A percentile compares a stretch with the other conserved stretches of the same genome.
Conservation (phyloP, 1,140 invertebrate species). For the Drosophila novamexicana region DNA sequence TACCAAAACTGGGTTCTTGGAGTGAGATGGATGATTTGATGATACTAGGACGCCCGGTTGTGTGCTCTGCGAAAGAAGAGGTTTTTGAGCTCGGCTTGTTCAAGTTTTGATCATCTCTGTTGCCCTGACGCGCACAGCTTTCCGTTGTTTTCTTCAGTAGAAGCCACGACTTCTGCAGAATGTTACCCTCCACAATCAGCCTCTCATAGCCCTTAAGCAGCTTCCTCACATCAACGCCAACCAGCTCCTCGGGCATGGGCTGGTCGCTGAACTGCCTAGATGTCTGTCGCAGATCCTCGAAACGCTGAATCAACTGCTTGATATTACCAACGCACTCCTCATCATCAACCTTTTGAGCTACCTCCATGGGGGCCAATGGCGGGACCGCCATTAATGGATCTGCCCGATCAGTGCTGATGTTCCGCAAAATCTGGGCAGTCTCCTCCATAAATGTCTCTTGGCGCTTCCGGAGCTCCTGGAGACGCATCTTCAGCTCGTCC, state of each 20-base stretch:
- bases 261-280: constrained; percentile 53
- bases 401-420: constrained; percentile 39
- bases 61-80: constrained; percentile 38
- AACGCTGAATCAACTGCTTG: constrained; percentile 56
- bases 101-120: constrained; percentile 14
- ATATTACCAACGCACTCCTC: constrained; percentile 34
- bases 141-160: constrained; percentile 58
- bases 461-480: constrained; percentile 48
- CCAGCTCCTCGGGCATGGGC: constrained; percentile 56
- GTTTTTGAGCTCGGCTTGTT: constrained; percentile 18
- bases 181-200: constrained; percentile 55
- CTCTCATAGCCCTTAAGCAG: constrained; percentile 60
- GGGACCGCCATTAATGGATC: neutral
- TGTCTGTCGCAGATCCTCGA: constrained; percentile 62
- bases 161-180: constrained; percentile 59
- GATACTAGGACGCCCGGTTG: neutral
- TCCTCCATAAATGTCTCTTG: constrained; percentile 63
- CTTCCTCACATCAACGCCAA: constrained; percentile 59
- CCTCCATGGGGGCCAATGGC: neutral
- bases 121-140: constrained; percentile 43
- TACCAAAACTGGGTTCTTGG: constrained; percentile 1
- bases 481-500: constrained; percentile 63
- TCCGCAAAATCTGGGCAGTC: constrained; percentile 55
- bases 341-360: neutral
- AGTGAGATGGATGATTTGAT: neutral